These are phyloP conservation scores for Odontesthes bonariensis DNA, from an alignment of 2,113 vertebrate genomes.

Conservation along the genomic window DNA sequence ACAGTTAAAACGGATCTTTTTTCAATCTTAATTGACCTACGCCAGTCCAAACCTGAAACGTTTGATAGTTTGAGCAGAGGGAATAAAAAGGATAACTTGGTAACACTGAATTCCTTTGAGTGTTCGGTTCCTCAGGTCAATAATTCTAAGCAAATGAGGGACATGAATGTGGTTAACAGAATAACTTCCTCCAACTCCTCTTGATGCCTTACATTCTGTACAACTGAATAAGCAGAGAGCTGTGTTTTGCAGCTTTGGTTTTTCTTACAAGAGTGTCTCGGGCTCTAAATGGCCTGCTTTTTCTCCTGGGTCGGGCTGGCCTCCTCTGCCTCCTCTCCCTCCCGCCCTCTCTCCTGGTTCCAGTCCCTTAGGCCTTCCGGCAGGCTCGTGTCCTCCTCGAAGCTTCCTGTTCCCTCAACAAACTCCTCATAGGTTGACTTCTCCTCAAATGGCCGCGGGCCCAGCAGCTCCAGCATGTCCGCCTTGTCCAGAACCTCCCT, in stretches of 20 bases:
- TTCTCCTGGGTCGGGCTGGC: slow-evolving; percentile 27
- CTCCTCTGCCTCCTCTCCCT: slow-evolving; percentile 76
- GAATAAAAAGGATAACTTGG: background rate
- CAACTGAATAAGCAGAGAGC: background rate
- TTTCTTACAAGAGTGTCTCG: background rate
- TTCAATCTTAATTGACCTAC: background rate
- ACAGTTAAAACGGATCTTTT: too few species aligned
- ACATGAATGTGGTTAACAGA: background rate
- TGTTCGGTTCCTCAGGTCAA: too few species aligned
- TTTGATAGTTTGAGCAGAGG: background rate
- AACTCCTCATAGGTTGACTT: slow-evolving; percentile 98
- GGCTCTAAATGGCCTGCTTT: slow-evolving; percentile 47
- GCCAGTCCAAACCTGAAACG: background rate
- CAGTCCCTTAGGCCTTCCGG: slow-evolving; percentile 92
- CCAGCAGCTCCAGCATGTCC: slow-evolving; percentile 94
- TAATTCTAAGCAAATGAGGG: too few species aligned
- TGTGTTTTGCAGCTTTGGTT: background rate
- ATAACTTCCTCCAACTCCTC: background rate
- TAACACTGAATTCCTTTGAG: too few species aligned
- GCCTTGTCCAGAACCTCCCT: slow-evolving; percentile 96
- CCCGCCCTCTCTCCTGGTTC: slow-evolving; percentile 84
- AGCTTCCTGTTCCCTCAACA: slow-evolving; percentile 95
- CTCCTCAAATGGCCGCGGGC: slow-evolving; percentile 91
- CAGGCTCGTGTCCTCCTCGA: slow-evolving; percentile 92
- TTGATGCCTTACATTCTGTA: background rate